Evolutionary conservation across 1,140 invertebrate genomes (phyloP), one percentile per base, ranked within the genome.

Genomic region (Micrasema longulum): DNA sequence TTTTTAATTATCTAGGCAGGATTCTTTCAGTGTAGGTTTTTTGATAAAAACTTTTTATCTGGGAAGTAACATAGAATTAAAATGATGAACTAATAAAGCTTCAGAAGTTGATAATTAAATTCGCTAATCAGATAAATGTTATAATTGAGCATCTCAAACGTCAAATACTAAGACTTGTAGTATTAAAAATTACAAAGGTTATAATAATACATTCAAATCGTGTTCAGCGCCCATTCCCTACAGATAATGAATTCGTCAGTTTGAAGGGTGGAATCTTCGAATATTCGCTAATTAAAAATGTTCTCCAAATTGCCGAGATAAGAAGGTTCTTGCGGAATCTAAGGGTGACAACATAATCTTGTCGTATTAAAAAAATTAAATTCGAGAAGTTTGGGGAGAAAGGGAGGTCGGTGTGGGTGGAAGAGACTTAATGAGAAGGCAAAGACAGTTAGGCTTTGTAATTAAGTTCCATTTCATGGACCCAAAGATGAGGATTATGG

Each of bases 211-310:
- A 5, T 4, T 12, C 16, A 14, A 53, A 53, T 26, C 50, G 7
- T 5, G 31, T 14, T 20, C 38, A 1, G 7, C 36, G 4, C 60
- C 6, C 52, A n/a, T 55, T 60, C 38, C 16, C 55, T 35, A 60
- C 36, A 35, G 41, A 20, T 35, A 53, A 52, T 52, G 52, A 53
- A 60, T 53, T 41, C 35, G 36, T 53, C 50, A 52, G 47, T 48
- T 31, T 64, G 68, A 70, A 68, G 70, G 63, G 72, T 52, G 52
- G 62, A 69, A 74, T 67, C 68, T 67, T 62, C 48, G 71, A 72
- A 72, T 75, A 20, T 69, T 71, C 65, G 48, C 74, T 75, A 75
- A 75, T 75, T 75, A 75, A 75, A 75, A 75, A 66, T 26, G 38
- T 53, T 48, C 43, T 48, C 41, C 48, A 75, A 72, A 75, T 72